A percentile compares a stretch with the other conserved stretches of the same genome.
These are phyloP conservation scores for Triplophysa siluroides DNA, from an alignment of 2,113 vertebrate genomes.

Conservation along the genomic window DNA sequence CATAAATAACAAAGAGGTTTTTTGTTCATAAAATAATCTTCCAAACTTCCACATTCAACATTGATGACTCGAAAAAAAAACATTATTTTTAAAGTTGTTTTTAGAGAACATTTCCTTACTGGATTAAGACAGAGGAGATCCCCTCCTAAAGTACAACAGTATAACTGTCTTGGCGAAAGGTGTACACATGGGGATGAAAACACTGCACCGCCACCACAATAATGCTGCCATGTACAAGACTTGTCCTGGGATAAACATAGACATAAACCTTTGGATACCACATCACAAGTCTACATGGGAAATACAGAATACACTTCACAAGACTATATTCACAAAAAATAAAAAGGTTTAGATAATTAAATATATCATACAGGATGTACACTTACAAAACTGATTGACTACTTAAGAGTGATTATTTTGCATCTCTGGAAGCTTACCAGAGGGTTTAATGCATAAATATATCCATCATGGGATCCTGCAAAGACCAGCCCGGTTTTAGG, in stretches of 20 bases:
- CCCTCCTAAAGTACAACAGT: constrained; percentile 84
- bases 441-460: constrained; percentile 86
- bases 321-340: no score
- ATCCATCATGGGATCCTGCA: constrained; percentile 89
- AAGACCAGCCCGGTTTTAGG: constrained; percentile 80
- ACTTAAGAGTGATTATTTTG: neutral
- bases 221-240: constrained; percentile 81
- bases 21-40: neutral
- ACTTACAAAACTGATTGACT: neutral
- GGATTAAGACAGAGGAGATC: constrained; percentile 79
- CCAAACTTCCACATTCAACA: neutral
- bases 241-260: constrained; percentile 71
- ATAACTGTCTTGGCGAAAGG: constrained; percentile 74
- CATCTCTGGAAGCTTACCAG: constrained; percentile 71
- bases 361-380: neutral
- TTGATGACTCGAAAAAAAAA: neutral
- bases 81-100: no score
- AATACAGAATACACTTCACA: no score
- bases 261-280: neutral
- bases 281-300: no score
- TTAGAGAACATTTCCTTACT: constrained; percentile 68
- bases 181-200: constrained; percentile 89
- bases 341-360: neutral
- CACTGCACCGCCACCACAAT: constrained; percentile 82
- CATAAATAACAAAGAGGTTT: neutral